A percentile compares a stretch with the other conserved stretches of the same genome.
Evolutionary conservation across 2,797 vertebrate genomes (phyloP).

Genomic region (Prunella strophiata): DNA sequence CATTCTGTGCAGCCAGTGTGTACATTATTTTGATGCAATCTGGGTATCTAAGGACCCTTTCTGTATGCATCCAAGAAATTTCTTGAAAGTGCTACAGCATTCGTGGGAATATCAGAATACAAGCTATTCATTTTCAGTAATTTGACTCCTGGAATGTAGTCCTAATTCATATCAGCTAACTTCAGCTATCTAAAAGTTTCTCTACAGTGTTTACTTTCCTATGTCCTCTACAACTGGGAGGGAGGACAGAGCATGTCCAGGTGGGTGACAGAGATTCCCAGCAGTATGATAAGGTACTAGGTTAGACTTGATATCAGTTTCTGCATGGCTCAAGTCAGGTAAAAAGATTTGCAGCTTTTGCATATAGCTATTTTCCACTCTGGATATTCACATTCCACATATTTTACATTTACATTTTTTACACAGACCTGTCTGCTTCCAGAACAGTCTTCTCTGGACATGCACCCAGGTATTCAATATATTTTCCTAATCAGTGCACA

Average conservation of each 20-base stretch:
- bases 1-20: background rate
- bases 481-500: background rate
- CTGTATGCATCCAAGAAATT: background rate
- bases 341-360: background rate
- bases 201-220: background rate
- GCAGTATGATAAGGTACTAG: background rate
- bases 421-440: background rate
- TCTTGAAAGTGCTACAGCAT: background rate
- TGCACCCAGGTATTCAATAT: rapidly evolving
- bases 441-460: background rate
- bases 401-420: background rate
- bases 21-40: background rate
- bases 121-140: background rate
- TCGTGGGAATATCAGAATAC: background rate
- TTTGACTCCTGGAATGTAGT: background rate
- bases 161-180: background rate
- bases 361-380: background rate
- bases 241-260: background rate
- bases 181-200: background rate
- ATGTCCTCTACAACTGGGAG: background rate
- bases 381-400: background rate
- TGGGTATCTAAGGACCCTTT: background rate
- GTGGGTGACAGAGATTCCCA: background rate
- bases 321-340: background rate
- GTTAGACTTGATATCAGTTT: background rate